Evolutionary conservation across 2,888 invertebrate species (phyloP).

Genomic region (Polydrusus cervinus): DNA sequence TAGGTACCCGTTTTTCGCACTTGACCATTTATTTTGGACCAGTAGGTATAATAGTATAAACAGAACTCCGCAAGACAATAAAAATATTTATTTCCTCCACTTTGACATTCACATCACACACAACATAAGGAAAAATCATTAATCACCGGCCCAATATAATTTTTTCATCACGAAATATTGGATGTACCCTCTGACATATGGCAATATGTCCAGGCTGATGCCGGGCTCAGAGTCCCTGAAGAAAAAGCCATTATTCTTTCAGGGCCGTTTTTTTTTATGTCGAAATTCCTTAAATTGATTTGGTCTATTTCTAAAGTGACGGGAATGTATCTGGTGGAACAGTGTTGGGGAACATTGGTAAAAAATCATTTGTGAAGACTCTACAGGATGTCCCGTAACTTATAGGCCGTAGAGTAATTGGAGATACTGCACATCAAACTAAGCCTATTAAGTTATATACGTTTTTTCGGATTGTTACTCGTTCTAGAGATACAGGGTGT

Average conservation of each 20-base stretch:
- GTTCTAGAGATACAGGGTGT: too few relatives aligned
- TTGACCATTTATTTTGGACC: too few relatives aligned
- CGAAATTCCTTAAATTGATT: constrained; percentile 52
- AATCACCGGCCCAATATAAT: constrained; percentile 37
- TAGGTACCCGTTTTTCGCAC: too few relatives aligned
- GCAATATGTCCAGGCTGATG: constrained; percentile 38
- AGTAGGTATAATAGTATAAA: background rate
- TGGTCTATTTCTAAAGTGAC: constrained; percentile 45
- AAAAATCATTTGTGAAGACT: background rate
- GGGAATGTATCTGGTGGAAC: constrained; percentile 29
- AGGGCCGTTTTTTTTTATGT: constrained; percentile 35
- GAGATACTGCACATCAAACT: too few relatives aligned
- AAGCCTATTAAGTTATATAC: too few relatives aligned
- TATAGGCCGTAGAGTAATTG: background rate
- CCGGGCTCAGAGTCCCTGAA: constrained; percentile 34
- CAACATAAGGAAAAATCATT: constrained; percentile 26
- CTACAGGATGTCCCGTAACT: background rate
- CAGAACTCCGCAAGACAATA: background rate
- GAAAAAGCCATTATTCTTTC: constrained; percentile 46
- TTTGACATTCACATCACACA: constrained; percentile 28
- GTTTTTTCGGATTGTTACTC: too few relatives aligned
- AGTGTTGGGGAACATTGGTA: background rate
- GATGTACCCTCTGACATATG: constrained; percentile 42
- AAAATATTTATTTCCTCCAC: constrained; percentile 3
- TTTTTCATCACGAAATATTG: constrained; percentile 46